These are phyloP conservation scores for Leptatherina wallacei DNA, from an alignment of 2,797 vertebrate species.

Conservation along the genomic window DNA sequence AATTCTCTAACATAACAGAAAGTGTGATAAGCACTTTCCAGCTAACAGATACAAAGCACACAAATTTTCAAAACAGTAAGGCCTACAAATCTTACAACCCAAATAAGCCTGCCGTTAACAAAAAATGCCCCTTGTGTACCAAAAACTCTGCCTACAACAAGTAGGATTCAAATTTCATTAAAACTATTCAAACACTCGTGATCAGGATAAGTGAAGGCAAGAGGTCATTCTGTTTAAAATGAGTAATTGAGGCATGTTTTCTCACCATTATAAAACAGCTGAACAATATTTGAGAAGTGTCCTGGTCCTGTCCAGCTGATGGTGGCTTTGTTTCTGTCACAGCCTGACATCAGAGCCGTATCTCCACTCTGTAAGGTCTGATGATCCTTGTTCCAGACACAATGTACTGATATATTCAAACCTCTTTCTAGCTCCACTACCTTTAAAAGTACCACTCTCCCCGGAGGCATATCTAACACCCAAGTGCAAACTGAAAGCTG, in stretches of 20 bases:
- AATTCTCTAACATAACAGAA: conserved; percentile 24
- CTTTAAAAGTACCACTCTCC: conserved; percentile 51
- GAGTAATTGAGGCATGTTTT: conserved; percentile 25
- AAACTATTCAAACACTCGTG: conserved; percentile 34
- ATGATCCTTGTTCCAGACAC: conserved; percentile 25
- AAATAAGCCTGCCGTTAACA: conserved; percentile 15
- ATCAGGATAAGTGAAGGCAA: conserved; percentile 18
- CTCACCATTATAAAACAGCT: conserved; percentile 73
- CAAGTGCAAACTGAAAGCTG: conserved; percentile 59
- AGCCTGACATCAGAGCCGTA: conserved; percentile 43
- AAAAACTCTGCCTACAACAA: conserved; percentile 2
- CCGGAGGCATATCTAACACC: conserved; percentile 53
- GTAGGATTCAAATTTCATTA: conserved; percentile 33
- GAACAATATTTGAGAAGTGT: conserved; percentile 34
- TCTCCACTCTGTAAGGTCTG: conserved; percentile 26
- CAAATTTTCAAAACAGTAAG: conserved; percentile 32
- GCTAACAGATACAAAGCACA: conserved; percentile 26
- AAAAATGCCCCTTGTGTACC: not conserved
- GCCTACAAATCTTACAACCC: not conserved
- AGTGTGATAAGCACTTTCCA: conserved; percentile 59
- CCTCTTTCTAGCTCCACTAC: conserved; percentile 32
- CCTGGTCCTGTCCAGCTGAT: conserved; percentile 65
- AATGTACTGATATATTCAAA: conserved; percentile 50
- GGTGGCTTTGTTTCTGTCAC: conserved; percentile 55
- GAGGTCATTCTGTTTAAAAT: conserved; percentile 23